Evolutionary conservation across 2,888 invertebrate genomes (phyloP).

Genomic region (Drosophila maculinotata): DNA sequence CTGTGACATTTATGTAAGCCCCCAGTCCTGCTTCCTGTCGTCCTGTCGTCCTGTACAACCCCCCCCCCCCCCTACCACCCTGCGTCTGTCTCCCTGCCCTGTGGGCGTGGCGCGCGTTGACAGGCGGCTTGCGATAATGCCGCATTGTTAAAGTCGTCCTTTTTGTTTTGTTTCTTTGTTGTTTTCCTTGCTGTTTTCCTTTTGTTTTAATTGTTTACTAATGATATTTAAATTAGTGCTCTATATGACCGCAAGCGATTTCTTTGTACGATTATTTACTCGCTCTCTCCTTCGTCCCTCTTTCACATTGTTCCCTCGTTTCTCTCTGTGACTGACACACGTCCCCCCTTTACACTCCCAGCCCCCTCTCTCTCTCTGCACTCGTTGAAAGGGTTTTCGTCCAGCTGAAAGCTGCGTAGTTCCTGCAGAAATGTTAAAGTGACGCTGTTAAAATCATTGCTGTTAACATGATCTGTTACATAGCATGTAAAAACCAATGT

Average conservation of each 20-base stretch:
- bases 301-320: conserved; percentile 19
- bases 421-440: too few species aligned
- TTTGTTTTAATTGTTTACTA: conserved; percentile 77
- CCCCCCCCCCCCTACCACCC: not conserved
- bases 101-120: conserved; percentile 59
- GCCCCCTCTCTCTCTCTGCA: not conserved
- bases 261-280: conserved; percentile 48
- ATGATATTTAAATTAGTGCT: conserved; percentile 81
- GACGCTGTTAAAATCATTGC: not conserved
- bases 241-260: conserved; percentile 66
- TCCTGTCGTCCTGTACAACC: not conserved
- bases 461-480: not conserved
- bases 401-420: not conserved
- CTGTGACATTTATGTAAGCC: conserved; percentile 50
- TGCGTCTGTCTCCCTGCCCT: not conserved
- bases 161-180: conserved; percentile 15
- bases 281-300: not conserved
- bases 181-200: conserved; percentile 29
- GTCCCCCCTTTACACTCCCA: not conserved
- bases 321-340: conserved; percentile 24
- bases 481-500: not conserved
- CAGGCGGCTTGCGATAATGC: conserved; percentile 48
- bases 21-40: conserved; percentile 7
- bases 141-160: conserved; percentile 43
- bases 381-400: not conserved